Percentiles rank a stretch among this genome's conserved stretches.
phyloP scores from a whole-genome alignment of 2,113 vertebrate genomes.

The Urocynchramus pylzowi region DNA sequence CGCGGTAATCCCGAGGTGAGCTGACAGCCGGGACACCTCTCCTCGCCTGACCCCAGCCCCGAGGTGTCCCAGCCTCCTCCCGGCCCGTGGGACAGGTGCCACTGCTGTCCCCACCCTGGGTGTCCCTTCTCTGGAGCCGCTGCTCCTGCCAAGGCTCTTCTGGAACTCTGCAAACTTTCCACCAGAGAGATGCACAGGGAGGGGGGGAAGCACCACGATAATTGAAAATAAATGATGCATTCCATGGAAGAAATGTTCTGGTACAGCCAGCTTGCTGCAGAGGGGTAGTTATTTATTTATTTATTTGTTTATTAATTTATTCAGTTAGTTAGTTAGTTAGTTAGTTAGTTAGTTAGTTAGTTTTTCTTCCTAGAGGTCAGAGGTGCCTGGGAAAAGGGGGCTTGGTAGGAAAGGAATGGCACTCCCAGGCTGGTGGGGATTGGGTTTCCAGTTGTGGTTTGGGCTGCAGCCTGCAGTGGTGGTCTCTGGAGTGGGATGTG shows the following conservation, averaged over 20 bases:
- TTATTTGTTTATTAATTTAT: background rate
- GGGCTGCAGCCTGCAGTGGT: background rate
- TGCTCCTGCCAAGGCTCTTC: background rate
- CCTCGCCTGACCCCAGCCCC: background rate
- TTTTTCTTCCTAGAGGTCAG: background rate
- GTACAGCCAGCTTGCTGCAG: background rate
- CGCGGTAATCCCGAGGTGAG: fast-evolving
- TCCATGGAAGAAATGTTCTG: slow-evolving; percentile 55
- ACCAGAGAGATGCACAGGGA: background rate
- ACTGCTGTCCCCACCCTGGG: background rate
- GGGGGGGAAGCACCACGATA: background rate
- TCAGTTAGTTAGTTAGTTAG: background rate
- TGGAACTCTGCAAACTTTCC: slow-evolving; percentile 28
- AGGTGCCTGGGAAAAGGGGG: background rate
- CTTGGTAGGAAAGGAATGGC: background rate
- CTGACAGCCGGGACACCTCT: background rate
- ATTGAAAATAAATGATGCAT: slow-evolving; percentile 74
- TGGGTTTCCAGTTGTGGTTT: background rate
- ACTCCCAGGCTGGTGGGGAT: background rate
- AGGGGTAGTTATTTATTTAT: background rate
- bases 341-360: background rate
- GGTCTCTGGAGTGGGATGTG: background rate
- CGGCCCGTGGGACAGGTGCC: background rate
- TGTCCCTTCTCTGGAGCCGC: background rate
- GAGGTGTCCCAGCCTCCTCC: background rate